Percentiles rank a stretch among this genome's conserved stretches.
phyloP scores from a whole-genome alignment of 2,113 vertebrate genomes.

The Platichthys flesus region DNA sequence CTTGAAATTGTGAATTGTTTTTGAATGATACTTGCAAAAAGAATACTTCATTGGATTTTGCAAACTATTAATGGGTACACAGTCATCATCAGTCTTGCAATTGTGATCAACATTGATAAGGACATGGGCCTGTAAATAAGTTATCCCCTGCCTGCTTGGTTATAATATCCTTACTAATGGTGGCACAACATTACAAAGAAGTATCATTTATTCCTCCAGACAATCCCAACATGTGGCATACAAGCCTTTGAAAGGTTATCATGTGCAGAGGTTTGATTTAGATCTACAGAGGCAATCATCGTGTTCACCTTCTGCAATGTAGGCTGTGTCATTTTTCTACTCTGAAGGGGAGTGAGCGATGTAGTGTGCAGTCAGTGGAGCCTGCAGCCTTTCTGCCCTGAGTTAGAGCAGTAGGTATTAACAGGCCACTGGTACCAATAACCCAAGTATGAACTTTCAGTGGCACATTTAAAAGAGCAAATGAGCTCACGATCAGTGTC shows the following conservation, averaged over 20 bases:
- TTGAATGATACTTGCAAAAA: conserved; percentile 39
- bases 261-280: conserved; percentile 55
- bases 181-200: conserved; percentile 36
- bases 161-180: conserved; percentile 48
- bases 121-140: conserved; percentile 46
- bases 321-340: conserved; percentile 54
- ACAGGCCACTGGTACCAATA: conserved; percentile 49
- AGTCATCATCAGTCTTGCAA: conserved; percentile 44
- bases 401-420: conserved; percentile 60
- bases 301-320: conserved; percentile 54
- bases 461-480: conserved; percentile 56
- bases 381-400: conserved; percentile 42
- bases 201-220: conserved; percentile 52
- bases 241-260: conserved; percentile 57
- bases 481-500: conserved; percentile 51
- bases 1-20: conserved; percentile 41
- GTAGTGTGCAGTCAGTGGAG: conserved; percentile 40
- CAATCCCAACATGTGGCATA: conserved; percentile 41
- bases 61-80: conserved; percentile 40
- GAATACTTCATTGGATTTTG: conserved; percentile 56
- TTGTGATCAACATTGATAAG: conserved; percentile 52
- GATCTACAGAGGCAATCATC: conserved; percentile 60
- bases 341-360: conserved; percentile 53
- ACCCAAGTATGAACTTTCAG: conserved; percentile 52
- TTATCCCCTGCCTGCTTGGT: conserved; percentile 21